phyloP scores from a whole-genome alignment of 53 echinoderm and acorn worm genomes.

The Patiria pectinifera region DNA sequence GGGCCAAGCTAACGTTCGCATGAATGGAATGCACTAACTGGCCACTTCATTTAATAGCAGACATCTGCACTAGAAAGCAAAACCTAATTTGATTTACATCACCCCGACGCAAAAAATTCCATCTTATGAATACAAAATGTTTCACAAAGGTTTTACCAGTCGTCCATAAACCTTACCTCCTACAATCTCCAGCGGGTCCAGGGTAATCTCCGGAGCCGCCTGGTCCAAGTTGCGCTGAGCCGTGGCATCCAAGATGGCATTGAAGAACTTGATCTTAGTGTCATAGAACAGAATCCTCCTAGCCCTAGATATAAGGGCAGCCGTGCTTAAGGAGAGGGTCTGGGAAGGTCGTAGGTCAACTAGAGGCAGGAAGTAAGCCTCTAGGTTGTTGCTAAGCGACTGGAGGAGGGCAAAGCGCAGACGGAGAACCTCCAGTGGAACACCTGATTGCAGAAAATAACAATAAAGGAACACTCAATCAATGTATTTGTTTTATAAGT shows the following conservation, averaged over 20 bases:
- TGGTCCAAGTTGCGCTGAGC: slow-evolving; percentile 86
- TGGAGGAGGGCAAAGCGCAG: slow-evolving; percentile 87
- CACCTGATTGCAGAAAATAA: slow-evolving; percentile 45
- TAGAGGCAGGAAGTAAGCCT: slow-evolving; percentile 81
- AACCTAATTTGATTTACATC: too few species aligned
- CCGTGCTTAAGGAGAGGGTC: slow-evolving; percentile 78
- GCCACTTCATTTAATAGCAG: too few species aligned
- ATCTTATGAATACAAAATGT: too few species aligned
- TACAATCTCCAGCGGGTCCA: slow-evolving; percentile 84
- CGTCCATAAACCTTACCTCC: slow-evolving; percentile 63
- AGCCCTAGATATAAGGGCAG: slow-evolving; percentile 79
- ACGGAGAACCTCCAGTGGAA: slow-evolving; percentile 71
- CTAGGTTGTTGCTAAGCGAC: slow-evolving; percentile 82
- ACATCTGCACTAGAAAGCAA: too few species aligned
- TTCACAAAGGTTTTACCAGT: too few species aligned
- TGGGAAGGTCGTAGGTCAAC: slow-evolving; percentile 87
- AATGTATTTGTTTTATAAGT: not conserved
- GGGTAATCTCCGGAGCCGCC: slow-evolving; percentile 84
- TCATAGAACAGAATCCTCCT: slow-evolving; percentile 81
- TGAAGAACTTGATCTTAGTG: slow-evolving; percentile 87
- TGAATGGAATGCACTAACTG: too few species aligned
- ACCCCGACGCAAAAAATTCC: too few species aligned
- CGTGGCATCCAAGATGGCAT: slow-evolving; percentile 79
- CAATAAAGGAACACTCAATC: not conserved
- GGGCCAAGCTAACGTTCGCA: too few species aligned